These are phyloP conservation scores for Drosophila ercepeae DNA, from an alignment of 1,140 invertebrate genomes.

Conservation along the genomic window DNA sequence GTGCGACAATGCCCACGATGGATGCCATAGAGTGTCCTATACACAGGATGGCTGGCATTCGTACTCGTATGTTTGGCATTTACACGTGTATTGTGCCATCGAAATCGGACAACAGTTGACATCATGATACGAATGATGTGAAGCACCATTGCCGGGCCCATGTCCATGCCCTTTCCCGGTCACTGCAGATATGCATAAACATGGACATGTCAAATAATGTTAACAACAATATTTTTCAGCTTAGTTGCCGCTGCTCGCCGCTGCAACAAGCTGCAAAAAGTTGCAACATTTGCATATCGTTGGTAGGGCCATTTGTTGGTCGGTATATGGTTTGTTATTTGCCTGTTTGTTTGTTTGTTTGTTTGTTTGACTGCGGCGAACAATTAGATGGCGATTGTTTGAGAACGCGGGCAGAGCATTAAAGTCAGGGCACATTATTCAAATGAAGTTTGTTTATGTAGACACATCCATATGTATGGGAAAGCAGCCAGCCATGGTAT, in stretches of 20 bases:
- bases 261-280: not conserved
- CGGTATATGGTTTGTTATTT: not conserved
- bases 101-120: slow-evolving; percentile 33
- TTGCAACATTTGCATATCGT: slow-evolving; percentile 35
- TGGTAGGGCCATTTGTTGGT: slow-evolving; percentile 22
- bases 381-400: slow-evolving; percentile 61
- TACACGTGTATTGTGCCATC: slow-evolving; percentile 42
- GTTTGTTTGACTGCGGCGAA: slow-evolving; percentile 22
- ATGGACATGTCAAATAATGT: slow-evolving; percentile 34
- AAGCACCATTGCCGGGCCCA: not conserved
- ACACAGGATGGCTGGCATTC: not conserved
- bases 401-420: slow-evolving; percentile 22
- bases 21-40: slow-evolving; percentile 3
- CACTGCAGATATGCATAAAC: slow-evolving; percentile 48
- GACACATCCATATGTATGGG: not conserved
- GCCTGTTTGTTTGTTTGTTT: slow-evolving; percentile 13
- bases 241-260: slow-evolving; percentile 13
- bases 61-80: slow-evolving; percentile 24
- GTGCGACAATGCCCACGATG: slow-evolving; percentile 43
- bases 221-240: slow-evolving; percentile 46
- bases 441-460: slow-evolving; percentile 33
- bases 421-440: slow-evolving; percentile 47
- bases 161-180: not conserved
- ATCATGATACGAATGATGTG: slow-evolving; percentile 17
- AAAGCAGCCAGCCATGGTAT: slow-evolving; percentile 2